Base-by-base conservation (phyloP, 2,113 vertebrate genomes). In the Cynopterus brachyotis region DNA sequence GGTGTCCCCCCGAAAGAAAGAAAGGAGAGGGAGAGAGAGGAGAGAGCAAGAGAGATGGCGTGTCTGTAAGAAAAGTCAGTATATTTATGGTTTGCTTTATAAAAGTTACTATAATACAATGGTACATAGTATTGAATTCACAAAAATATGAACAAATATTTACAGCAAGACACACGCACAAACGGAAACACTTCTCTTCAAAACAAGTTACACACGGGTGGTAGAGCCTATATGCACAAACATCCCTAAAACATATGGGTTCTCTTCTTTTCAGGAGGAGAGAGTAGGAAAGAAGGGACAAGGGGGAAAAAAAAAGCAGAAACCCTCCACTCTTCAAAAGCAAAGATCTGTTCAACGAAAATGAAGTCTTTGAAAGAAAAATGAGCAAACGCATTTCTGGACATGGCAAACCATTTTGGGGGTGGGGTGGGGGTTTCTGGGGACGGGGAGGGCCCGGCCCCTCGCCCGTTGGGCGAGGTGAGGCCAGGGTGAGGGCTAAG, bases 71-170 rank as follows among this genome's bases (percentile, higher is more conserved):
- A 99, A 99, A 99, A 99, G 99, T 99, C 99, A 99, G 99, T 99
- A 99, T 99, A 99, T 99, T 99, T 99, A 99, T 99, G 99, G 99
- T 99, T 99, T 99, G 99, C 99, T 99, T 99, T 99, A 99, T 99
- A 99, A 99, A 99, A 99, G 99, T 99, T 99, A 99, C 99, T 99
- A 99, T 99, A 99, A 99, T 99, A 99, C 99, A 99, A 99, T 99
- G 99, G 99, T 99, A 99, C 99, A 99, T 98, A 99, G 98, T 99
- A 99, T 99, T 99, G 99, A 99, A 99, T 99, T 99, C 99, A 99
- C 99, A 99, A 99, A 99, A 99, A 98, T 99, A 99, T 99, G 98
- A 99, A 99, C 99, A 99, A 99, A 98, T 99, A 99, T 99, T 98
- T 99, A 99, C 99, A 99, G 98, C 98, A 98, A 99, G 99, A 99